phyloP scores from a whole-genome alignment of 2,113 vertebrate species.

The Zeus faber region DNA sequence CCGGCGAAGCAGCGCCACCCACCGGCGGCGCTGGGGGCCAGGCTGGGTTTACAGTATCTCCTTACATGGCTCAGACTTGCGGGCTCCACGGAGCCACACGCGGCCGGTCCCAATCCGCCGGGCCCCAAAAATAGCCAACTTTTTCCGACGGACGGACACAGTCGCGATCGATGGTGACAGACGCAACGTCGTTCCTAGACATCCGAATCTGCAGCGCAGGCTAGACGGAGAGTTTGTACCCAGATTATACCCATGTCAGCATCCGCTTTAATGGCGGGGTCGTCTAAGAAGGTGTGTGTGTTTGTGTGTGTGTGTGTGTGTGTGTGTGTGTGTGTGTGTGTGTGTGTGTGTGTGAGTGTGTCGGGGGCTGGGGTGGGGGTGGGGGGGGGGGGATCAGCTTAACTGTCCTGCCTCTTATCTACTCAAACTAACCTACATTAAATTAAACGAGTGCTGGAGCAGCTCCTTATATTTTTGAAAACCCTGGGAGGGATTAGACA shows the following conservation, averaged over 20 bases:
- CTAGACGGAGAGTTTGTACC: constrained; percentile 19
- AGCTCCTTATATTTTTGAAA: constrained; percentile 55
- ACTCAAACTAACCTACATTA: constrained; percentile 56
- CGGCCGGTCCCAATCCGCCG: constrained; percentile 4
- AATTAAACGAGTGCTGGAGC: constrained; percentile 58
- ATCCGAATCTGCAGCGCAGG: neutral
- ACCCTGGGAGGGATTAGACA: constrained; percentile 58
- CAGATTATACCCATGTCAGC: constrained; percentile 54
- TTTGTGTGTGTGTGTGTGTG: neutral
- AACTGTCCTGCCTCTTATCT: constrained; percentile 53
- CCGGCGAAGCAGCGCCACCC: constrained; percentile 31
- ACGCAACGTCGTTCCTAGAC: constrained; percentile 23
- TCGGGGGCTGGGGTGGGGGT: constrained; percentile 10
- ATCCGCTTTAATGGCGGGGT: constrained; percentile 46
- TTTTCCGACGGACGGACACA: no score
- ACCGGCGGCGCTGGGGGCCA: constrained; percentile 9
- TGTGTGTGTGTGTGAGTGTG: neutral
- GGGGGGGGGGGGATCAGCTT: constrained; percentile 46
- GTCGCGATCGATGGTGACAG: constrained; percentile 24
- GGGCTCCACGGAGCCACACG: constrained; percentile 29
- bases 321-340: neutral
- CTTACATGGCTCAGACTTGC: constrained; percentile 36
- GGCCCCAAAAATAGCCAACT: no score
- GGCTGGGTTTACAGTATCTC: no score
- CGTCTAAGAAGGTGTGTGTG: neutral